Base-by-base conservation (phyloP, 35 echinoderm and acorn worm species). In the Heliocidaris tuberculata region DNA sequence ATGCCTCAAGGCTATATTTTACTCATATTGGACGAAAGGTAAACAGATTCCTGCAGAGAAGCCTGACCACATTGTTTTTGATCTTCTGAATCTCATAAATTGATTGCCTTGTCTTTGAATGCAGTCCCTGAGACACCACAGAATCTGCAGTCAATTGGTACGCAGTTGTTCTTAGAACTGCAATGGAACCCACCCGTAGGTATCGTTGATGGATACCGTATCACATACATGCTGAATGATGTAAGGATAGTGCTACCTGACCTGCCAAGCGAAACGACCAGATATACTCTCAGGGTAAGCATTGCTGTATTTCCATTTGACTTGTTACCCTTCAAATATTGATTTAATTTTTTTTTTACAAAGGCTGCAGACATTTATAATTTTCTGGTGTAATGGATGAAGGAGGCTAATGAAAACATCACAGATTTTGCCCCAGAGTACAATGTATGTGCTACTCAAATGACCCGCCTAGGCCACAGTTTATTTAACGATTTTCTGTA, bases 51-150 rank as follows among this genome's bases (percentile, higher is more conserved):
- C 35, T 42, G 35, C 35, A 42, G 35, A 42, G 35, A 42, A 42
- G 35, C 0, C 35, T 42, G 35, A 0, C 35, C 35, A 42, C 35
- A 42, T 0, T 42, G 35, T 42, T 42, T 3, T 42, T 42, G 35
- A 42, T 42, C 35, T 42, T 42, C 35, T 42, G 35, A 42, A 42
- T 42, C 35, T 3, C 52, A 56, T 13, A 56, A 56, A 56, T 10
- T 56, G 15, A 13, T 56, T 12, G 10, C 10, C 15, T 56, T 56
- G 52, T 86, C 85, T 86, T 29, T 29, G 1, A 86, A 2, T 32
- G 50, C 65, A 96, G 95, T 93, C 86, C 95, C 95, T 48, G 95
- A 94, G 32, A 24, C 31, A 9, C 92, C 92, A 30, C 65, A 90
- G 30, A 56, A 31, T 31, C 52, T 96, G 31, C 8, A 47, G 31